Base-by-base conservation (phyloP, 2,797 vertebrate genomes). In the Somateria mollissima region DNA sequence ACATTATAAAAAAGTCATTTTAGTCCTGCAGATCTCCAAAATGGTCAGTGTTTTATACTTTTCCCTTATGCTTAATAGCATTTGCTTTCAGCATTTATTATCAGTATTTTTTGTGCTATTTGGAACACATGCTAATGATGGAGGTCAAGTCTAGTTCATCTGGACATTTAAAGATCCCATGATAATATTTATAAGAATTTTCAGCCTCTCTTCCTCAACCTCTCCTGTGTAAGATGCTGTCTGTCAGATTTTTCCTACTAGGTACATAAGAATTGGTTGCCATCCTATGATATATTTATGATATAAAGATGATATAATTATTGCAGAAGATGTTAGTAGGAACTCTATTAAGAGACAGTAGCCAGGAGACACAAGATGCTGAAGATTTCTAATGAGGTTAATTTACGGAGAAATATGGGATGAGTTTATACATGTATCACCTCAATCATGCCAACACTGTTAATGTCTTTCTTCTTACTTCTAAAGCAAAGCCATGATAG, bases 1-100 rank as follows among this genome's bases (percentile, higher is more conserved):
- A 30, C 22, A 32, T 82, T 90, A 30, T 8, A 19, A 60, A 90
- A 90, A 86, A 82, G 84, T 94, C 69, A 77, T 82, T 89, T 94
- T 53, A 87, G 67, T 92, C 36, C 74, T 89, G 25, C 24, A 70
- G 12, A 41, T 86, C 47, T 86, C 37, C 74, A 82, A 79, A 86
- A 80, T 41, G 32, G 30, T 81, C 65, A 78, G 10, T 61, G 20
- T 41, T 49, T 89, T 67, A 28, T 1, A 36, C 8, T 30, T 77
- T 87, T 92, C 17, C 6, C 34, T 84, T 82, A 28, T 67, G 47
- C 73, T 78, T 45, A 64, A 41, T 45, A 34, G 15, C 6, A 41
- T 85, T 74, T 83, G 57, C 65, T 90, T 6, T 43, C 14, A 34
- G 4, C 20, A 32, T 30, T 27, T 62, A 34, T 37, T 34, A 30